Percentiles rank a stretch among this genome's conserved stretches.
Conservation (phyloP, 2,113 vertebrate species). For the Egretta garzetta region DNA sequence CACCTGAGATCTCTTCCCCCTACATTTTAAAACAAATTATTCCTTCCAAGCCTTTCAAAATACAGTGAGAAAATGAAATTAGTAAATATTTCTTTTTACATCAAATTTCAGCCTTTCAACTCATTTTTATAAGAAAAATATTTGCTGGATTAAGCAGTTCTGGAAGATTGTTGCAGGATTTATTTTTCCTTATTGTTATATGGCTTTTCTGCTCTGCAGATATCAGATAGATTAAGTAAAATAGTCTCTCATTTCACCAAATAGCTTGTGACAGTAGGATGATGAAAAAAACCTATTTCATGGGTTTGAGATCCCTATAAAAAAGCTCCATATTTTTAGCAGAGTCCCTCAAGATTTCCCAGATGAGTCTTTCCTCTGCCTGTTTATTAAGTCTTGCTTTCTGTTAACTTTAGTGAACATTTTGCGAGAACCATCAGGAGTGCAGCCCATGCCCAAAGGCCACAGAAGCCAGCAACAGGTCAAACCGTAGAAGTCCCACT, state of each 20-base stretch:
- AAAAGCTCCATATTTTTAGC: neutral
- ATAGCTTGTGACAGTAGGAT: neutral
- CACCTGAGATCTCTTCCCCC: neutral
- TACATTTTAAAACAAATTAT: neutral
- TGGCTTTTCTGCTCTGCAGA: neutral
- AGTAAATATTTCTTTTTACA: conserved; percentile 11
- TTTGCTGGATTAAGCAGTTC: neutral
- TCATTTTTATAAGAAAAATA: neutral
- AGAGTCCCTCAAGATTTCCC: neutral
- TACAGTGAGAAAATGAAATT: neutral
- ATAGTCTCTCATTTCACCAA: neutral
- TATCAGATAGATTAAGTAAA: neutral
- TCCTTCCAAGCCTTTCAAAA: neutral
- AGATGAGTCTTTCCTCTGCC: neutral
- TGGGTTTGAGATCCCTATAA: neutral
- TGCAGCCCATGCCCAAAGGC: rapidly evolving
- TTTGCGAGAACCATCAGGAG: neutral
- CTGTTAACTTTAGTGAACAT: neutral
- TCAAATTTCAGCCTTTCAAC: neutral
- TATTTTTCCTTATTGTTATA: neutral
- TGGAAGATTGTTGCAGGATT: neutral
- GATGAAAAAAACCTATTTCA: neutral
- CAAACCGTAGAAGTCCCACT: neutral
- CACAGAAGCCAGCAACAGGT: neutral
- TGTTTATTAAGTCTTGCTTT: neutral